Conservation (phyloP, 2,888 invertebrate species). For the Vannuccia rotundouncinata region DNA sequence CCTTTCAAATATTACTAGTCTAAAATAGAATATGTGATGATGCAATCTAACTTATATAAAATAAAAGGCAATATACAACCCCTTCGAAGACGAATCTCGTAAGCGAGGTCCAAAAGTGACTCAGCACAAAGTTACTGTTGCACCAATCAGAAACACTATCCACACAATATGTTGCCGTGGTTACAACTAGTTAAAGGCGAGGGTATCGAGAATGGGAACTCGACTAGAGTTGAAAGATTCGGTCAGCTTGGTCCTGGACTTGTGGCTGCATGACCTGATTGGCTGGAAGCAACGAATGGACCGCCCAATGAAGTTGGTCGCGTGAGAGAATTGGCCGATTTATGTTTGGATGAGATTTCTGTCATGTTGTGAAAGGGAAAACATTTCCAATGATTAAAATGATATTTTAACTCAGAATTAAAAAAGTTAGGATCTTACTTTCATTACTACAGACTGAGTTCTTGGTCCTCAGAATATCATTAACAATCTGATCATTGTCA, state of each 20-base stretch:
- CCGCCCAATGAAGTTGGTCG: slow-evolving; percentile 3
- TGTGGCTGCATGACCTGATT: background rate
- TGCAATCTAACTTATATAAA: too few relatives aligned
- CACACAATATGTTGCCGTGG: too few relatives aligned
- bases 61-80: too few relatives aligned
- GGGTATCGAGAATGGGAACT: too few relatives aligned
- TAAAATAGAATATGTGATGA: too few relatives aligned
- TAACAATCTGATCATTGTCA: slow-evolving; percentile 2
- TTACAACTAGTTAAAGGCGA: too few relatives aligned
- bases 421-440: background rate
- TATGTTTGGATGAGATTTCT: background rate
- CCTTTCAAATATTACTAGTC: too few relatives aligned
- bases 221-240: too few relatives aligned
- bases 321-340: background rate
- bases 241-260: slow-evolving; percentile 9
- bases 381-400: background rate
- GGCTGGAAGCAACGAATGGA: background rate
- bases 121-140: too few relatives aligned
- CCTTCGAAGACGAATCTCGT: too few relatives aligned
- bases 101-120: too few relatives aligned
- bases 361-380: background rate
- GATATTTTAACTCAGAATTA: background rate
- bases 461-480: background rate
- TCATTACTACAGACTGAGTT: background rate
- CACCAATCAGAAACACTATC: too few relatives aligned